These are phyloP conservation scores for Cataglyphis livida DNA, from an alignment of 2,888 invertebrate genomes.

Conservation along the genomic window DNA sequence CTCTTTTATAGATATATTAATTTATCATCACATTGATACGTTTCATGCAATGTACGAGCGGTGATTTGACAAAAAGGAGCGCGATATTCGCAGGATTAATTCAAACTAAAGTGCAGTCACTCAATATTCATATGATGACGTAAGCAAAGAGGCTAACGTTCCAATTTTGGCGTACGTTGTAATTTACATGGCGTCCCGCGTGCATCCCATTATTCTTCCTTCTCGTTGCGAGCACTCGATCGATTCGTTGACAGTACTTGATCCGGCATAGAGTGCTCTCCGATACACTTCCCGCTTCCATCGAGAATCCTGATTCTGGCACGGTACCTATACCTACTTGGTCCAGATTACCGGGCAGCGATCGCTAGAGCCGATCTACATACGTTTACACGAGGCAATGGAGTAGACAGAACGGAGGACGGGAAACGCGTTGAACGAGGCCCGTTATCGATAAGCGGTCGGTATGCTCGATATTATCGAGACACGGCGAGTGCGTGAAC, in stretches of 20 bases:
- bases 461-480: slow-evolving; percentile 69
- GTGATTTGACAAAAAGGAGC: not conserved
- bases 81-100: not conserved
- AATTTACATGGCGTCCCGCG: slow-evolving; percentile 37
- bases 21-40: not conserved
- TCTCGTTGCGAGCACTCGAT: slow-evolving; percentile 41
- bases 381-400: slow-evolving; percentile 70
- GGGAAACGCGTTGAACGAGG: slow-evolving; percentile 42
- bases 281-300: slow-evolving; percentile 64
- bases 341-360: slow-evolving; percentile 72
- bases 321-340: slow-evolving; percentile 65
- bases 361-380: slow-evolving; percentile 73
- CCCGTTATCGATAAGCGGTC: slow-evolving; percentile 66
- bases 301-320: slow-evolving; percentile 57
- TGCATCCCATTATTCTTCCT: slow-evolving; percentile 38
- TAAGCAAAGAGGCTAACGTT: slow-evolving; percentile 15
- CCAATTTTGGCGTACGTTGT: slow-evolving; percentile 24
- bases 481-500: slow-evolving; percentile 59
- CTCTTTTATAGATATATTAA: not conserved
- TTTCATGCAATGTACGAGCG: not conserved
- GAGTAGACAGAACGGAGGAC: slow-evolving; percentile 48
- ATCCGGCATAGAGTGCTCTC: slow-evolving; percentile 52
- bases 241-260: slow-evolving; percentile 54
- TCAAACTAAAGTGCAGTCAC: not conserved
- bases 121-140: not conserved